These are phyloP conservation scores for Typhlomys cinereus DNA, from an alignment of 2,113 vertebrate genomes.

Conservation along the genomic window DNA sequence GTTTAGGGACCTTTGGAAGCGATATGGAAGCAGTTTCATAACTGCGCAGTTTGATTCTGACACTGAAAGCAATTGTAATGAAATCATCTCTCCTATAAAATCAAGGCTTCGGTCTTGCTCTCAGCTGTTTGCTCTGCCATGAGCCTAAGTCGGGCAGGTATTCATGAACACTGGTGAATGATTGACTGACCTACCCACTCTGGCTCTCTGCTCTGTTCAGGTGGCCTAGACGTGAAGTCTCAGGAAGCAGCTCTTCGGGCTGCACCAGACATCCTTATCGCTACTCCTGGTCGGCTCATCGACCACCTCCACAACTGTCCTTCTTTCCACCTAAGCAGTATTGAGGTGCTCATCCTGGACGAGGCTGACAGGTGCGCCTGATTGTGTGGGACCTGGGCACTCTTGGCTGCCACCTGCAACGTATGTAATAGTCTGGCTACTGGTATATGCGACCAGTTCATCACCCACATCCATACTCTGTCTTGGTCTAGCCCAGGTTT, in stretches of 20 bases:
- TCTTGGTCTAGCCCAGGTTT: background rate
- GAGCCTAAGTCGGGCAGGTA: background rate
- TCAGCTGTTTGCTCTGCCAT: background rate
- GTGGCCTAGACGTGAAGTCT: conserved; percentile 95
- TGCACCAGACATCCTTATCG: conserved; percentile 95
- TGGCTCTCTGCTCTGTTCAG: conserved; percentile 79
- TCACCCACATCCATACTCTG: background rate
- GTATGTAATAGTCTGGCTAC: rapidly evolving
- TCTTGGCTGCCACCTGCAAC: background rate
- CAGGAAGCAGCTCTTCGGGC: conserved; percentile 94
- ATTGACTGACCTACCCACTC: background rate
- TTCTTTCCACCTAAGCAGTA: conserved; percentile 93
- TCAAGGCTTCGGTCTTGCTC: background rate
- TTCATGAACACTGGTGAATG: rapidly evolving
- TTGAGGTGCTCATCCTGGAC: conserved; percentile 97
- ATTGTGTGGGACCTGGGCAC: background rate
- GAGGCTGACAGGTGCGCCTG: conserved; percentile 93
- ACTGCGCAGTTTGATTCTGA: background rate
- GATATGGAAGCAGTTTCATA: no score
- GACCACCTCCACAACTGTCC: conserved; percentile 99
- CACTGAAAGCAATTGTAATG: background rate
- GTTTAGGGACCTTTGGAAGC: background rate
- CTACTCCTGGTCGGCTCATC: conserved; percentile 96
- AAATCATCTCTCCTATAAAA: background rate
- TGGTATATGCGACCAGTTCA: rapidly evolving